Evolutionary conservation across 2,888 invertebrate genomes (phyloP).

Genomic region (Punctoribates punctum): DNA sequence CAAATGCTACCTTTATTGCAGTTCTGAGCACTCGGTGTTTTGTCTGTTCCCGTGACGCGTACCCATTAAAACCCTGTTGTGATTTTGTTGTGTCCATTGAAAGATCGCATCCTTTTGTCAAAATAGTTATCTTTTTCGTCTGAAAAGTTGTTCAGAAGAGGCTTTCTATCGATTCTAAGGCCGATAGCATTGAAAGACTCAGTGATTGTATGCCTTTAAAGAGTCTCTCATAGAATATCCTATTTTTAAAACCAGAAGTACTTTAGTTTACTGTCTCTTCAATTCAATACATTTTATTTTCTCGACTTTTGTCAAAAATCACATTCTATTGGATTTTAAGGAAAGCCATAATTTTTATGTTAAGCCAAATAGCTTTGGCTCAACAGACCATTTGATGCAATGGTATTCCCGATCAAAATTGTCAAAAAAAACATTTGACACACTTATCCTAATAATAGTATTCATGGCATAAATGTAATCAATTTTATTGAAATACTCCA

Average conservation of each 20-base stretch:
- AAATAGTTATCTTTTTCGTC: conserved; percentile 3
- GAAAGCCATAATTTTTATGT: too few relatives aligned
- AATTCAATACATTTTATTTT: not conserved
- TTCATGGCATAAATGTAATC: too few relatives aligned
- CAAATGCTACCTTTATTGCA: not conserved
- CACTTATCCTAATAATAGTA: too few relatives aligned
- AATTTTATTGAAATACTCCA: too few relatives aligned
- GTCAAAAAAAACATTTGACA: too few relatives aligned
- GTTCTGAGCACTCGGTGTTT: not conserved
- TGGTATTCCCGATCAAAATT: too few relatives aligned
- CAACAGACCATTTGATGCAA: too few relatives aligned
- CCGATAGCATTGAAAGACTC: not conserved
- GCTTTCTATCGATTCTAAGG: not conserved
- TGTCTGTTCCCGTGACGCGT: too few relatives aligned
- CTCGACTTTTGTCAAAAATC: not conserved
- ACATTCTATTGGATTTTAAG: not conserved
- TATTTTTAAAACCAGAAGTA: conserved; percentile 11
- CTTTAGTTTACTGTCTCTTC: not conserved
- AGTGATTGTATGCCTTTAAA: not conserved
- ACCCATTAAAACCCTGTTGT: not conserved
- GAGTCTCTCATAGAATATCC: not conserved
- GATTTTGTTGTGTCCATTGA: conserved; percentile 23
- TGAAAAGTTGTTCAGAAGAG: not conserved
- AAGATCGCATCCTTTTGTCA: conserved; percentile 23
- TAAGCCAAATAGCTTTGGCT: too few relatives aligned